Conservation (phyloP, 2,113 vertebrate genomes). For the Phalacrocorax pelagicus region DNA sequence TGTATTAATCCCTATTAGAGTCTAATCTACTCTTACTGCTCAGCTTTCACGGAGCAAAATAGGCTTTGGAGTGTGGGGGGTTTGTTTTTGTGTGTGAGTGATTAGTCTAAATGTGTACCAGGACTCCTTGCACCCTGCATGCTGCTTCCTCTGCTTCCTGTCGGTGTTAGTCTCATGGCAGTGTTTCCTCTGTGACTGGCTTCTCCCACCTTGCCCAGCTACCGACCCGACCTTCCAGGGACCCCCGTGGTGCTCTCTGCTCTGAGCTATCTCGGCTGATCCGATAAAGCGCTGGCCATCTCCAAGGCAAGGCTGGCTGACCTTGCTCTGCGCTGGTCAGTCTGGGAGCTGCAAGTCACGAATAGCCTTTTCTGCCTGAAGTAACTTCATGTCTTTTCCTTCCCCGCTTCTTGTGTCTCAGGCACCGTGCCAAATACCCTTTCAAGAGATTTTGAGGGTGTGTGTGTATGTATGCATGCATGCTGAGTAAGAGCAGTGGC, state of each 20-base stretch:
- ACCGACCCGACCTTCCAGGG: accelerated
- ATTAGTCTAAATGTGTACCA: not conserved
- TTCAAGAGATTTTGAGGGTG: not conserved
- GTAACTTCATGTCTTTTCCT: not conserved
- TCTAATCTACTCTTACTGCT: constrained; percentile 58
- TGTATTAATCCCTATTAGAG: constrained; percentile 57
- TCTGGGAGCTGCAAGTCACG: not conserved
- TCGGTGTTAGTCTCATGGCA: not conserved
- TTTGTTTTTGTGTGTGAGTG: not conserved
- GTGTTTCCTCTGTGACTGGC: not conserved
- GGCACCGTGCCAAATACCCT: not conserved
- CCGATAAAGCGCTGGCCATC: not conserved
- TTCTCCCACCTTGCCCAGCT: not conserved
- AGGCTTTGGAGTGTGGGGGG: constrained; percentile 7
- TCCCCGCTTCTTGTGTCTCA: not conserved
- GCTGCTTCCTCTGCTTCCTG: not conserved
- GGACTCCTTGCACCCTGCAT: not conserved
- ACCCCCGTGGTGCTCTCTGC: not conserved
- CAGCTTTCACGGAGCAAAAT: not conserved
- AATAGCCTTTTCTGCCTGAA: not conserved
- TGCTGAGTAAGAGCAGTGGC: not conserved
- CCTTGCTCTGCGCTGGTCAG: not conserved
- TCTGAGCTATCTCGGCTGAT: not conserved
- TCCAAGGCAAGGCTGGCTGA: not conserved
- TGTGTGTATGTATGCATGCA: accelerated